A percentile compares a stretch with the other conserved stretches of the same genome.
phyloP scores from a whole-genome alignment of 2,888 invertebrate species.

The Drosophila anceps region DNA sequence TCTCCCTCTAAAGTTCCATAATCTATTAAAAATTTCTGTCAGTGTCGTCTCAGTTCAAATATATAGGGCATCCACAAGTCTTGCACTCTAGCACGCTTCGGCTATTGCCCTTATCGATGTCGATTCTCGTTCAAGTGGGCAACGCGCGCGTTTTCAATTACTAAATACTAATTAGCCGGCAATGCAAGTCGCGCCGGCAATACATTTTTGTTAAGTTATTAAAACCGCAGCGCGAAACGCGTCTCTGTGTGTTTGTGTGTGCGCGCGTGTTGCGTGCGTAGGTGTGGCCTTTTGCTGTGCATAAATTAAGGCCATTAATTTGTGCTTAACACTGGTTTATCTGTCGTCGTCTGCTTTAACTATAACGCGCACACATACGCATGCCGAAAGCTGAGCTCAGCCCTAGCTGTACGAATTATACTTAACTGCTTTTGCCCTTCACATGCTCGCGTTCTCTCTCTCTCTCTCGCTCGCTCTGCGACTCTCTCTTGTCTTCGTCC shows the following conservation, averaged over 20 bases:
- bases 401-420: conserved; percentile 14
- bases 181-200: conserved; percentile 57
- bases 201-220: conserved; percentile 79
- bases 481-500: neutral
- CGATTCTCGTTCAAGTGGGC: conserved; percentile 50
- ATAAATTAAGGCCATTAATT: conserved; percentile 80
- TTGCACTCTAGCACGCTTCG: neutral
- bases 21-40: too few species aligned
- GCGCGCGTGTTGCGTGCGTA: conserved; percentile 10
- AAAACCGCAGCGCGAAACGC: conserved; percentile 55
- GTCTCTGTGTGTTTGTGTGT: conserved; percentile 10
- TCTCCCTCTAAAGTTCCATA: too few species aligned
- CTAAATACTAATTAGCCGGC: conserved; percentile 77
- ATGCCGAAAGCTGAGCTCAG: conserved; percentile 41
- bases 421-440: neutral
- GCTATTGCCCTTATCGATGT: conserved; percentile 33
- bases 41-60: too few species aligned
- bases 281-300: conserved; percentile 35
- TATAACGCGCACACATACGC: conserved; percentile 59
- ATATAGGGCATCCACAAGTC: conserved; percentile 8
- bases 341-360: conserved; percentile 69
- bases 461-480: neutral
- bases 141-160: conserved; percentile 70
- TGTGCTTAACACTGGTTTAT: conserved; percentile 77
- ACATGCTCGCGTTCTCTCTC: too few species aligned